A percentile compares a stretch with the other conserved stretches of the same genome.
Conservation (phyloP, 2,797 vertebrate genomes). For the Sebastolobus alascanus region DNA sequence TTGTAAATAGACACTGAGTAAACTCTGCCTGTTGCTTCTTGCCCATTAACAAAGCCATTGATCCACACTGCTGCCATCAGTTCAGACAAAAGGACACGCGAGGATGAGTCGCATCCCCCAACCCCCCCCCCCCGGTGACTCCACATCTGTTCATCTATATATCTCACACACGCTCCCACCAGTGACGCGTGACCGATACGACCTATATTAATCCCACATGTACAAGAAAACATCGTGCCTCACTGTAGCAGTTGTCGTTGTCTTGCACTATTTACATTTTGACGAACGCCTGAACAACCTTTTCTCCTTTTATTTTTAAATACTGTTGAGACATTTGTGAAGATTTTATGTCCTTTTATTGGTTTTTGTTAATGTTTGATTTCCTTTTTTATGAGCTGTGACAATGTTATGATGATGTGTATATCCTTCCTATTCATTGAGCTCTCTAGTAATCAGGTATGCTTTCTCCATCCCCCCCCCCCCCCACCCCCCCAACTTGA, state of each 20-base stretch:
- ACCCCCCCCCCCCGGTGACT: slow-evolving; percentile 20
- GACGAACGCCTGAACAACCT: slow-evolving; percentile 93
- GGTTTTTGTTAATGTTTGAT: slow-evolving; percentile 76
- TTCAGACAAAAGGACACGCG: slow-evolving; percentile 56
- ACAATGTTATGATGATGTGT: slow-evolving; percentile 81
- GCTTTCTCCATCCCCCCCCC: slow-evolving; percentile 57
- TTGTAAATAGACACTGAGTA: slow-evolving; percentile 77
- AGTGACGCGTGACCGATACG: slow-evolving; percentile 45
- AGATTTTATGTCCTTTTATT: slow-evolving; percentile 89
- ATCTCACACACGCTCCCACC: slow-evolving; percentile 22
- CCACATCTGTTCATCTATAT: slow-evolving; percentile 58
- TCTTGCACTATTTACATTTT: slow-evolving; percentile 94
- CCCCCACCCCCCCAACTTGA: not conserved
- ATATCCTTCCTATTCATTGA: slow-evolving; percentile 77
- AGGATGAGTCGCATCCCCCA: slow-evolving; percentile 46
- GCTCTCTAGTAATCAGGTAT: slow-evolving; percentile 83
- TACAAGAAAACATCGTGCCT: slow-evolving; percentile 87
- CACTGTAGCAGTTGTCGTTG: slow-evolving; percentile 91
- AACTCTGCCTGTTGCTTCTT: slow-evolving; percentile 71
- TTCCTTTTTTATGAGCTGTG: slow-evolving; percentile 85
- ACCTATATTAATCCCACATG: slow-evolving; percentile 54
- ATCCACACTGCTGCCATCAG: slow-evolving; percentile 72
- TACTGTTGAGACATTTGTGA: slow-evolving; percentile 92
- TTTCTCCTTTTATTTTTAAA: slow-evolving; percentile 93
- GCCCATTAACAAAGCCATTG: slow-evolving; percentile 73